Evolutionary conservation across 2,113 vertebrate genomes (phyloP).

Genomic region (Emydocephalus ijimae): DNA sequence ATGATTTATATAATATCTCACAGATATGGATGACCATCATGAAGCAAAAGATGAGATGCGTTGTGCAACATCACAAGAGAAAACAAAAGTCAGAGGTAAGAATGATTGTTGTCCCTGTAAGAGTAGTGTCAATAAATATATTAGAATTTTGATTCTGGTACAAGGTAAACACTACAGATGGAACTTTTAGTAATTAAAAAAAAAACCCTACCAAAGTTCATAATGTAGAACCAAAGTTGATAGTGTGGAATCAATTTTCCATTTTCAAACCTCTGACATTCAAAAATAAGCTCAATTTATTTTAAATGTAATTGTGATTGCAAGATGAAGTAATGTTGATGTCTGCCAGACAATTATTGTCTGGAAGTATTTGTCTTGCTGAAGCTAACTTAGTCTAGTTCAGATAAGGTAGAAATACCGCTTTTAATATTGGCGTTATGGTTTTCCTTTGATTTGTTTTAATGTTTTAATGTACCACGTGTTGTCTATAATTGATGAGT

Average conservation of each 20-base stretch:
- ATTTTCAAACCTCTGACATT: not conserved
- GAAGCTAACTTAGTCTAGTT: not conserved
- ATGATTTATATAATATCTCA: not conserved
- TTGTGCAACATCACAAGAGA: slow-evolving; percentile 45
- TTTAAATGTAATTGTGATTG: not conserved
- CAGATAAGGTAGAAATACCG: not conserved
- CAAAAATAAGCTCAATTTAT: not conserved
- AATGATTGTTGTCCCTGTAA: not conserved
- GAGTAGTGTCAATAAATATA: not conserved
- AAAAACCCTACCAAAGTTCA: not conserved
- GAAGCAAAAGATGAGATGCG: slow-evolving; percentile 37
- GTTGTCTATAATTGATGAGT: not conserved
- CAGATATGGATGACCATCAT: slow-evolving; percentile 58
- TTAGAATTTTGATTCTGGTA: not conserved
- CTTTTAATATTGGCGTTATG: not conserved
- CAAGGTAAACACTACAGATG: not conserved
- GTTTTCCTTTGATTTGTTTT: not conserved
- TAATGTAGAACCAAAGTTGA: not conserved
- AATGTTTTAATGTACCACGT: not conserved
- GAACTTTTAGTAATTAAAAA: not conserved
- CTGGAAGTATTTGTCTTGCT: not conserved
- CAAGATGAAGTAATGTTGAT: not conserved
- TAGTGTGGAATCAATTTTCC: not conserved
- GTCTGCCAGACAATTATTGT: too few species aligned
- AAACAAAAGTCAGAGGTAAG: slow-evolving; percentile 56